These are phyloP conservation scores for Drosophila malerkotliana DNA, from an alignment of 1,140 invertebrate species.

Conservation along the genomic window DNA sequence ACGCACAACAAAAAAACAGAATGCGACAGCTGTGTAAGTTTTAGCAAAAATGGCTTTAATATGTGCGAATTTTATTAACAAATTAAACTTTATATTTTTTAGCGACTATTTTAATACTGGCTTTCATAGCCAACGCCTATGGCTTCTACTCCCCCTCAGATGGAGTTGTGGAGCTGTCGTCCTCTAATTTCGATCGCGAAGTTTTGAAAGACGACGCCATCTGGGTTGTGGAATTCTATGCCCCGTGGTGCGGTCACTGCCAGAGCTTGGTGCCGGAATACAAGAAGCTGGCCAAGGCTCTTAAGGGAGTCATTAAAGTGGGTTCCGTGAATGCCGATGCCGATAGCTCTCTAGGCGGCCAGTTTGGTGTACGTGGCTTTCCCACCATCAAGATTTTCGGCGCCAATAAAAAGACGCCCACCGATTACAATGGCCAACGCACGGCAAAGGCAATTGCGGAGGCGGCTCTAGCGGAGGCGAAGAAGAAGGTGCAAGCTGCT, in stretches of 20 bases:
- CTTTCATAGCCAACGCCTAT: constrained; percentile 73
- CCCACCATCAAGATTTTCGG: constrained; percentile 99
- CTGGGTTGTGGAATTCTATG: constrained; percentile 95
- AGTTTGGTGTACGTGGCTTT: constrained; percentile 95
- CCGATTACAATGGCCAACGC: constrained; percentile 93
- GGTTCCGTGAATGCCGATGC: constrained; percentile 97
- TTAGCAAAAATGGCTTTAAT: background rate
- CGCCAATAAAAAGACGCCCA: constrained; percentile 93
- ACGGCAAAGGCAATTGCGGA: constrained; percentile 95
- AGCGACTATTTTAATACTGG: constrained; percentile 59
- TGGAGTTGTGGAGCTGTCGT: constrained; percentile 96
- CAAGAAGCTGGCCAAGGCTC: constrained; percentile 92
- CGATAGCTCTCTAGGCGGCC: constrained; percentile 91
- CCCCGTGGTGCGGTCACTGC: constrained; percentile 97
- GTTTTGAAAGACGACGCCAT: constrained; percentile 94
- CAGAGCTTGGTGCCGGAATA: constrained; percentile 93
- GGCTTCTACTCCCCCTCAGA: constrained; percentile 92
- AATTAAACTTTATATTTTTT: constrained; percentile 7
- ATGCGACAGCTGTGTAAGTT: constrained; percentile 49
- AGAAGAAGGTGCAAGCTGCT: constrained; percentile 74
- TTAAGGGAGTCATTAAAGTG: constrained; percentile 96
- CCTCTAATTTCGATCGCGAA: constrained; percentile 94
- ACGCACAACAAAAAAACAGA: constrained; percentile 7
- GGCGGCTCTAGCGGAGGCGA: constrained; percentile 87
- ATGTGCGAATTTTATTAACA: background rate